phyloP scores from a whole-genome alignment of 2,113 vertebrate species.

The Paedocypris sp. region DNA sequence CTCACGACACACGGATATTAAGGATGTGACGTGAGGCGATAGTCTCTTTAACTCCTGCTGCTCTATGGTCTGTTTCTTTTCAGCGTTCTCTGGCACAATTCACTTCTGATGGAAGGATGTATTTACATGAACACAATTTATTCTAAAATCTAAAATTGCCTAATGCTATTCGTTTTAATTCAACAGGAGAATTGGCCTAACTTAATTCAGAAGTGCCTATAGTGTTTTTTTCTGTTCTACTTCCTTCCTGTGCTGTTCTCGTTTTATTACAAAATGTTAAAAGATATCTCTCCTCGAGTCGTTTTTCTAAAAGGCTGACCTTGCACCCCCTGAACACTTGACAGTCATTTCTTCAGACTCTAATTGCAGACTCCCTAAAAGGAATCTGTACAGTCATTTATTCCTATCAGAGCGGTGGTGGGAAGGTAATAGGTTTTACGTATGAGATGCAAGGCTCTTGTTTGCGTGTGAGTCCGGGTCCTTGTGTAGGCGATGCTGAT shows the following conservation, averaged over 20 bases:
- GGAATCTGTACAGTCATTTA: constrained; percentile 14
- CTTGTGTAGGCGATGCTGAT: constrained; percentile 62
- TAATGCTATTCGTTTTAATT: too few species aligned
- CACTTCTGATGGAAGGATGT: neutral
- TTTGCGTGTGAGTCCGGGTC: constrained; percentile 58
- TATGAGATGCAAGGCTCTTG: constrained; percentile 49
- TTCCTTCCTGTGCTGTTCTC: too few species aligned
- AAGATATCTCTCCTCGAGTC: too few species aligned
- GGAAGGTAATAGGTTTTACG: constrained; percentile 50
- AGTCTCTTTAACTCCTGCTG: neutral
- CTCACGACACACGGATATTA: neutral
- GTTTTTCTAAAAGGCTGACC: too few species aligned
- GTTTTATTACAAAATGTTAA: too few species aligned
- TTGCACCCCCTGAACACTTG: too few species aligned
- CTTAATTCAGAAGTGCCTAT: too few species aligned
- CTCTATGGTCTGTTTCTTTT: neutral
- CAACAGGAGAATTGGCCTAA: too few species aligned
- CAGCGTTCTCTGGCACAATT: neutral
- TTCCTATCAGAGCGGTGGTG: constrained; percentile 3
- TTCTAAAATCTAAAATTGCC: neutral
- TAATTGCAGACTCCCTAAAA: constrained; percentile 12
- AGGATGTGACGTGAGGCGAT: neutral
- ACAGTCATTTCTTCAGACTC: constrained; percentile 1
- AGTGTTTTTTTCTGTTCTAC: too few species aligned
- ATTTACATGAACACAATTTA: neutral